Evolutionary conservation across 1,140 invertebrate species (phyloP), one percentile per base, ranked within the genome.

Genomic region (Lasaia peninsularis): DNA sequence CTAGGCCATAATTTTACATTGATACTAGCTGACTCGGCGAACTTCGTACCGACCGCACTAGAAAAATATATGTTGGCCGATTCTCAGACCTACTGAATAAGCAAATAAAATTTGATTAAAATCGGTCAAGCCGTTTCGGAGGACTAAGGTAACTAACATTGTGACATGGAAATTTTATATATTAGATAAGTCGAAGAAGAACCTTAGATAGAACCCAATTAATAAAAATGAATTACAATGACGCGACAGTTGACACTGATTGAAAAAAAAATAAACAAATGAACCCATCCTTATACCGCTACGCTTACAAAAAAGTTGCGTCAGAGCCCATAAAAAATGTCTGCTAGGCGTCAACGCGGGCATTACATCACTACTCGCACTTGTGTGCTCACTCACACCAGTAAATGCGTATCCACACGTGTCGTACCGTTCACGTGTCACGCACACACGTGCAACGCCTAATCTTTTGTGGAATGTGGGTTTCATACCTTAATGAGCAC

Each of bases 241-340:
- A 11, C 31, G 28, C 7, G 40, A 6, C 37, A 21, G 51, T 40
- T 7, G 24, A 28, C 24, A 28, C 24, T 28, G 24, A 48, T 44
- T 20, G 6, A n/a, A 48, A 12, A 48, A 48, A 40, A 40, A 48
- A 48, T 21, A 48, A 20, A 44, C 16, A 57, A 56, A 24, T 24
- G 52, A 49, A 57, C 21, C 21, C 18, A 58, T 34, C 79, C 68
- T 84, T 72, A 86, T 6, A 48, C 66, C 55, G 66, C 63, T 71
- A 69, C 71, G 67, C 72, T 71, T 77, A 78, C 73, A 81, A 80
- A 86, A 82, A 81, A 72, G 76, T 87, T 87, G 84, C 84, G 84
- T 86, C 82, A 87, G 69, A 81, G 71, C 59, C 69, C 76, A 87
- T 87, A 86, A 86, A 87, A 87, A 87, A 86, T 84, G 82, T 87